phyloP scores from a whole-genome alignment of 2,797 vertebrate species.

The Falco berigora region DNA sequence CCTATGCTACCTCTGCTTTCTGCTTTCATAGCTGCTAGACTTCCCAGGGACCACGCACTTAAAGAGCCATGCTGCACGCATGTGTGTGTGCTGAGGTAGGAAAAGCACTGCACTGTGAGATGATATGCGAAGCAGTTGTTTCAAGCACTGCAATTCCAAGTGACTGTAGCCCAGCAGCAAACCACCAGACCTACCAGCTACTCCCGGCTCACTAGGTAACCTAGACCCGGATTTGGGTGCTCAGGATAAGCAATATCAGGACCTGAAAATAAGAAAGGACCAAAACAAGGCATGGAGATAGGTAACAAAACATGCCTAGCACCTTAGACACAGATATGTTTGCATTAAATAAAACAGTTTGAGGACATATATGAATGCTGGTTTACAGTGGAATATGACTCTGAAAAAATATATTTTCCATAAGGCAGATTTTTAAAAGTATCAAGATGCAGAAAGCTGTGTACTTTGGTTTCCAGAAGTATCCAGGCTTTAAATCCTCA shows the following conservation, averaged over 20 bases:
- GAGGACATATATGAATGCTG: neutral
- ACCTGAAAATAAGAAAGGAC: neutral
- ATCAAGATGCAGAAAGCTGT: neutral
- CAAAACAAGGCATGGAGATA: neutral
- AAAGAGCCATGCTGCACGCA: rapidly evolving
- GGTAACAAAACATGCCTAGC: neutral
- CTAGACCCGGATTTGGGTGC: neutral
- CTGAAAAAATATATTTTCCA: neutral
- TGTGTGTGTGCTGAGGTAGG: neutral
- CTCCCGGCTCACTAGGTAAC: neutral
- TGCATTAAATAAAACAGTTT: neutral
- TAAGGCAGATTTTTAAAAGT: neutral
- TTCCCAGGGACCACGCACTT: neutral
- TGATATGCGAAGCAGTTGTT: neutral
- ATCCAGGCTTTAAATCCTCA: neutral
- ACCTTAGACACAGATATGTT: neutral
- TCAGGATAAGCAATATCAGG: neutral
- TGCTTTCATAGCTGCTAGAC: neutral
- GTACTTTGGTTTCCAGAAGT: neutral
- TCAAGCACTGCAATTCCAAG: neutral
- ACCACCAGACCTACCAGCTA: neutral
- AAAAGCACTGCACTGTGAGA: neutral
- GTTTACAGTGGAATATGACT: neutral
- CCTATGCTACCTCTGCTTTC: neutral
- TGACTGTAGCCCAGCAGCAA: neutral